A percentile compares a stretch with the other conserved stretches of the same genome.
Conservation (phyloP, 2,797 vertebrate species). For the Toxotes lorentzi region DNA sequence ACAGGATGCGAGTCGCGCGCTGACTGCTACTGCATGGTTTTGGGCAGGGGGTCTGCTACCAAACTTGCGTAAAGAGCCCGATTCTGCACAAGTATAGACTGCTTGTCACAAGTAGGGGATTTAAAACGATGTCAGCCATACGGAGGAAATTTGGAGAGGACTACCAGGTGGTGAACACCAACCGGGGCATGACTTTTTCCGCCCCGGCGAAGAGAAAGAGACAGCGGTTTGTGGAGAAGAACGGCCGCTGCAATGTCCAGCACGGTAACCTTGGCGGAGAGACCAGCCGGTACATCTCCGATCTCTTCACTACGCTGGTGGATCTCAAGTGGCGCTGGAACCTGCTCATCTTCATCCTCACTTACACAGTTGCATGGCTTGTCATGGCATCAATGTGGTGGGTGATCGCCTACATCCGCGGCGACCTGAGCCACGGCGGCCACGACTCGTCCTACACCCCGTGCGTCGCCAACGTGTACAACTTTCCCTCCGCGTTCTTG, state of each 20-base stretch:
- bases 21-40: constrained; percentile 51
- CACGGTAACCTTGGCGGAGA: constrained; percentile 94
- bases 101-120: constrained; percentile 16
- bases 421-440: constrained; percentile 86
- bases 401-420: constrained; percentile 92
- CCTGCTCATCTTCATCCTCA: constrained; percentile 93
- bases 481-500: constrained; percentile 94
- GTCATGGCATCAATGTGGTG: constrained; percentile 97
- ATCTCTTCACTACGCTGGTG: constrained; percentile 93
- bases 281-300: constrained; percentile 91
- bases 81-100: constrained; percentile 36
- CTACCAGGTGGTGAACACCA: constrained; percentile 89
- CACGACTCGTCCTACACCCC: constrained; percentile 87
- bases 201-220: constrained; percentile 87
- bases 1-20: constrained; percentile 51
- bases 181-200: constrained; percentile 74
- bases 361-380: constrained; percentile 93
- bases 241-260: constrained; percentile 94
- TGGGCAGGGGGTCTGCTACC: constrained; percentile 15
- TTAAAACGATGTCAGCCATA: constrained; percentile 84
- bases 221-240: constrained; percentile 95
- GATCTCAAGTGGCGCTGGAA: constrained; percentile 97
- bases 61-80: constrained; percentile 72
- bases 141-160: constrained; percentile 92
- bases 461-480: constrained; percentile 94